Percentiles rank a stretch among this genome's conserved stretches.
Evolutionary conservation across 2,797 vertebrate genomes (phyloP).

Genomic region (Erethizon dorsatum): DNA sequence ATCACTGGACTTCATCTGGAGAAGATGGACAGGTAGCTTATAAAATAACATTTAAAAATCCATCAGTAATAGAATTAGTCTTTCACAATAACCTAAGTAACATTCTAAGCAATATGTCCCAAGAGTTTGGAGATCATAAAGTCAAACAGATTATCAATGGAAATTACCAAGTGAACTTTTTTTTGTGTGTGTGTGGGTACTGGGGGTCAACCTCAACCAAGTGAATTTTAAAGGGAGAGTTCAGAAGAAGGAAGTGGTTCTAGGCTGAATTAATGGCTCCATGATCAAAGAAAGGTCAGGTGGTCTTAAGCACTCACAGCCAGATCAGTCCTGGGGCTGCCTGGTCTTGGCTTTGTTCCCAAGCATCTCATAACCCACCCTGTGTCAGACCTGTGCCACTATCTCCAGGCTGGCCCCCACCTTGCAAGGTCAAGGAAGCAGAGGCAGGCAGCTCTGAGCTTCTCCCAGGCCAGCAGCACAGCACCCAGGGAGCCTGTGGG

Average conservation of each 20-base stretch:
- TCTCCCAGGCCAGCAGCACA: background rate
- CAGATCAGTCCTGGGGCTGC: background rate
- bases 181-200: too few species aligned
- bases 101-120: slow-evolving; percentile 21
- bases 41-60: slow-evolving; percentile 6
- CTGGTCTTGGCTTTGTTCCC: background rate
- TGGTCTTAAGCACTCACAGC: background rate
- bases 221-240: background rate
- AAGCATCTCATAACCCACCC: background rate
- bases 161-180: slow-evolving; percentile 23
- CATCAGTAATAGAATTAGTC: background rate
- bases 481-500: background rate
- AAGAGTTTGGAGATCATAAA: slow-evolving; percentile 15
- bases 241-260: background rate
- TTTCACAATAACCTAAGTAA: slow-evolving; percentile 44
- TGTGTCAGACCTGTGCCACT: background rate
- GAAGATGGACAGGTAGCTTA: background rate
- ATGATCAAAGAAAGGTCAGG: background rate
- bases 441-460: background rate
- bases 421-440: background rate
- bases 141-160: background rate
- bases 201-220: background rate
- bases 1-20: slow-evolving; percentile 31
- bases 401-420: background rate
- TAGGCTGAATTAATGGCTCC: background rate